A percentile compares a stretch with the other conserved stretches of the same genome.
Evolutionary conservation across 2,113 vertebrate genomes (phyloP).

Genomic region (Pao palembangensis): DNA sequence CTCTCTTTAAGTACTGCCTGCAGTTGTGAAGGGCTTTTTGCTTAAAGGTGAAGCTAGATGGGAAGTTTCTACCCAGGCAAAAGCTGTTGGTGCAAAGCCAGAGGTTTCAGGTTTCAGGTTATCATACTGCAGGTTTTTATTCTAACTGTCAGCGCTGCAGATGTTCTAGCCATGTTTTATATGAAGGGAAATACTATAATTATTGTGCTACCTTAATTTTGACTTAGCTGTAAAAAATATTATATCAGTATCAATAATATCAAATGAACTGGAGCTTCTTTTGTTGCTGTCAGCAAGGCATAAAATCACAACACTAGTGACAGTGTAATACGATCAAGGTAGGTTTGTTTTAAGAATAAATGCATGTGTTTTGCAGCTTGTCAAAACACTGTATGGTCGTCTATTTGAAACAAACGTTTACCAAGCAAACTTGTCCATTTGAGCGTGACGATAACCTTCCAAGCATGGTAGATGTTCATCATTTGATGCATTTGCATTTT

Average conservation of each 20-base stretch:
- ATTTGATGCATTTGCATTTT: not conserved
- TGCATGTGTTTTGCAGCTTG: not conserved
- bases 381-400: not conserved
- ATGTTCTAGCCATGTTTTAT: conserved; percentile 11
- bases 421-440: not conserved
- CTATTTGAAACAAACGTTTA: not conserved
- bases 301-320: not conserved
- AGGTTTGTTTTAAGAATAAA: not conserved
- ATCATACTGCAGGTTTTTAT: not conserved
- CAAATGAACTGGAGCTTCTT: not conserved
- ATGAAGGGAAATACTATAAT: not conserved
- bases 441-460: not conserved
- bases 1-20: conserved; percentile 53
- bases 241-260: too few species aligned
- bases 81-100: conserved; percentile 37
- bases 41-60: conserved; percentile 46
- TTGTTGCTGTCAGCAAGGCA: not conserved
- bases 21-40: conserved; percentile 47
- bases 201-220: not conserved
- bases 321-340: not conserved
- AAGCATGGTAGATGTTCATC: not conserved
- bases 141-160: not conserved
- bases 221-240: too few species aligned
- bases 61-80: conserved; percentile 29
- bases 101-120: conserved; percentile 24